Percentiles rank a stretch among this genome's conserved stretches.
These are phyloP conservation scores for Brachyptera risi DNA, from an alignment of 2,888 invertebrate species.

Conservation along the genomic window DNA sequence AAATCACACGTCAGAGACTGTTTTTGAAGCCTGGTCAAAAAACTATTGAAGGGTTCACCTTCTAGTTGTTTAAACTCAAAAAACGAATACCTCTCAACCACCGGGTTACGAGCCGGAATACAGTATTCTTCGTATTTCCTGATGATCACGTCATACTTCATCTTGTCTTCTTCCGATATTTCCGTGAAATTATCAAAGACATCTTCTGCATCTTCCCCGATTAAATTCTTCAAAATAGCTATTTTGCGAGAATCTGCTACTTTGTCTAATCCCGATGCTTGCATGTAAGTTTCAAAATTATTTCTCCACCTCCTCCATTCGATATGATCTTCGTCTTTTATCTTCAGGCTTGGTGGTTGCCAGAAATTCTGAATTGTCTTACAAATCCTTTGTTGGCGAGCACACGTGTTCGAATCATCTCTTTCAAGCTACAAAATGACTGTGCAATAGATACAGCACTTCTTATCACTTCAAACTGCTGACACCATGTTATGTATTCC, in stretches of 20 bases:
- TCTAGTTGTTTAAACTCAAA: background rate
- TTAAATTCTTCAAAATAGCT: background rate
- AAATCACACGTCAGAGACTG: background rate
- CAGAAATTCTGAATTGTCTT: background rate
- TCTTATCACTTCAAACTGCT: background rate
- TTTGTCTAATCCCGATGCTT: background rate
- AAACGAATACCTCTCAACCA: background rate
- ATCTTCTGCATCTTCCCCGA: slow-evolving; percentile 3
- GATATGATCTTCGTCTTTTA: background rate
- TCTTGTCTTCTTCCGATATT: background rate
- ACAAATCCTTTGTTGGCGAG: too few species aligned
- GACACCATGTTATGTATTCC: slow-evolving; percentile 1
- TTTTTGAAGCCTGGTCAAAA: background rate
- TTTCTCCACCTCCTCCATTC: background rate
- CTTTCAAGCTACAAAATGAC: too few species aligned
- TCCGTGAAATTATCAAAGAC: background rate
- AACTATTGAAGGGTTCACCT: background rate
- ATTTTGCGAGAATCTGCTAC: background rate
- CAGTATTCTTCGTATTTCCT: slow-evolving; percentile 4
- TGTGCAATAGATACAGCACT: too few species aligned
- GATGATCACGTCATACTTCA: background rate
- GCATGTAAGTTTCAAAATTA: background rate
- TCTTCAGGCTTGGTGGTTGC: background rate
- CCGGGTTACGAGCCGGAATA: background rate
- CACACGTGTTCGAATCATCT: too few species aligned